phyloP scores from a whole-genome alignment of 2,888 invertebrate species.

The Psylliodes chrysocephalus region DNA sequence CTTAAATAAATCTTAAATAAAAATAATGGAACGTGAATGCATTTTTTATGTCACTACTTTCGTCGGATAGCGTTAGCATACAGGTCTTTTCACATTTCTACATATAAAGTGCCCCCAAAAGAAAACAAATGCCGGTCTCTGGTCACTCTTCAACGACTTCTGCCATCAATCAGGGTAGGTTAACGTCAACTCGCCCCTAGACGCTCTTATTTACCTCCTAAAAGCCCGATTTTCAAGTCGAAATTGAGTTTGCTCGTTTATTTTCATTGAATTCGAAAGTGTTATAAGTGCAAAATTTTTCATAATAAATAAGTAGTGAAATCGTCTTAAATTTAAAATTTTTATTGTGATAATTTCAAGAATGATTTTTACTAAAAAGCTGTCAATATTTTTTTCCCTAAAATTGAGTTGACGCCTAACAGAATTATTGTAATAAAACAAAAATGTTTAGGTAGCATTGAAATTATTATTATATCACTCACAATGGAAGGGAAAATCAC shows the following conservation, averaged over 20 bases:
- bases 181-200: constrained; percentile 32
- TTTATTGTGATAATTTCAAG: no score
- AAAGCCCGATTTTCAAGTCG: constrained; percentile 32
- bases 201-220: constrained; percentile 31
- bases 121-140: constrained; percentile 61
- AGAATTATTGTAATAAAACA: no score
- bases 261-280: no score
- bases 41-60: constrained; percentile 58
- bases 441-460: no score
- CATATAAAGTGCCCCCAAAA: constrained; percentile 50
- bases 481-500: no score
- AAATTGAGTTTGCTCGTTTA: constrained; percentile 36
- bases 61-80: constrained; percentile 33
- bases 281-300: no score
- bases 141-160: constrained; percentile 55
- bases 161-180: constrained; percentile 55
- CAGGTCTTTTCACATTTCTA: constrained; percentile 40
- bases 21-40: constrained; percentile 54
- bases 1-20: constrained; percentile 17
- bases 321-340: no score
- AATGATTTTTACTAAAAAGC: no score
- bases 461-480: no score
- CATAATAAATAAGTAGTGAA: no score
- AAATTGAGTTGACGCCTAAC: no score
- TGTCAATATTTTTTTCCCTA: no score